Conservation (phyloP, 1,140 invertebrate species). For the Zaprionus ornatus region DNA sequence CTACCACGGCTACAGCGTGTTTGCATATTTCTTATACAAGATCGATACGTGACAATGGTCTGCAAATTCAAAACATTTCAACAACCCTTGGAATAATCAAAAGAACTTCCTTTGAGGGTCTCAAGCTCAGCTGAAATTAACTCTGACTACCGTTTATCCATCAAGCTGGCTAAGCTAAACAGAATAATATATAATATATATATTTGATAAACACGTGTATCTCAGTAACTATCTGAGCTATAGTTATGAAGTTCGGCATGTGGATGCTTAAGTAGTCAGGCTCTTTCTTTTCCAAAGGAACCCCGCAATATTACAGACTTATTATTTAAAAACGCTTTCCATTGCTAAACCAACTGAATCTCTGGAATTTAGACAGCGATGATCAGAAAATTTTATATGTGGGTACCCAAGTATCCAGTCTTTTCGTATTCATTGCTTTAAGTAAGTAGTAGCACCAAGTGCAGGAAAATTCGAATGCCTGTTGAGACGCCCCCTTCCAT, state of each 20-base stretch:
- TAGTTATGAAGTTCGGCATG: neutral
- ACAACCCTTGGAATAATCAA: neutral
- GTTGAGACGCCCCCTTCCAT: neutral
- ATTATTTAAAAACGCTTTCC: too few relatives aligned
- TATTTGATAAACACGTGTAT: neutral
- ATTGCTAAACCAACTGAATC: neutral
- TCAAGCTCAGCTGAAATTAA: neutral
- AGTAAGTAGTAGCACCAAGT: too few relatives aligned
- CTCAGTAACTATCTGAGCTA: neutral
- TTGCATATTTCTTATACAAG: neutral
- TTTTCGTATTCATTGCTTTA: neutral
- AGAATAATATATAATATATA: too few relatives aligned
- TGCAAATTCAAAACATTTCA: neutral
- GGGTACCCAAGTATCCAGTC: neutral
- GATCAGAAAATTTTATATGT: neutral
- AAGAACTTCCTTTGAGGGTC: neutral
- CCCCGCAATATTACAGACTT: too few relatives aligned
- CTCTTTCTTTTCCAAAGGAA: neutral
- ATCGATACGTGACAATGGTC: slow-evolving; percentile 5
- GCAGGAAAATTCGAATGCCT: neutral
- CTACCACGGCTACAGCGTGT: neutral
- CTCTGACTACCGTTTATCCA: neutral
- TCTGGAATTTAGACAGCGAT: neutral
- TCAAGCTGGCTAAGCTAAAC: too few relatives aligned
- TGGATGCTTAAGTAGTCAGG: neutral